phyloP scores from a whole-genome alignment of 1,140 invertebrate species.

The Tetraneura akinire region DNA sequence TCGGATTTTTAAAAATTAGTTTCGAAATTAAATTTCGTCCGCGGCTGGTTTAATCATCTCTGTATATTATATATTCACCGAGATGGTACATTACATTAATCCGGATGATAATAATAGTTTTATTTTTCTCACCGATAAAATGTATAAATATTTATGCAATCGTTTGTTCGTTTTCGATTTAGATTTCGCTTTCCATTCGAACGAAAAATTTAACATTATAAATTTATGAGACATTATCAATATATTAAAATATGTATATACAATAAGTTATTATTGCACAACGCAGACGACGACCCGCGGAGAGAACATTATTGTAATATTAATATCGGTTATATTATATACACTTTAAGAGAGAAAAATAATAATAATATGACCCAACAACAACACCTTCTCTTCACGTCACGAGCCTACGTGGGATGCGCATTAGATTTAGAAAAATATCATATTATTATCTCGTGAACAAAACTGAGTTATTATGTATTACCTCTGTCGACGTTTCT shows the following conservation, averaged over 20 bases:
- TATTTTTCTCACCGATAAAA: too few species aligned
- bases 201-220: neutral
- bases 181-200: neutral
- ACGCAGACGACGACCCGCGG: neutral
- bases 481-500: too few species aligned
- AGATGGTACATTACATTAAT: too few species aligned
- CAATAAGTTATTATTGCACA: conserved; percentile 12
- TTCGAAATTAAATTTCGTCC: too few species aligned
- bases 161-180: neutral
- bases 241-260: neutral
- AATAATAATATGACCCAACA: neutral
- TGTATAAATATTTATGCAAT: too few species aligned
- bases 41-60: too few species aligned
- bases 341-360: neutral
- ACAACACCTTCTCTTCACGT: conserved; percentile 5
- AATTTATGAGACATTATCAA: too few species aligned
- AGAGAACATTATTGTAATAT: neutral
- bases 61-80: too few species aligned
- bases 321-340: too few species aligned
- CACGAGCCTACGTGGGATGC: conserved; percentile 1
- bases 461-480: too few species aligned
- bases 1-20: too few species aligned
- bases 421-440: neutral
- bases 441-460: neutral
- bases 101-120: too few species aligned